Conservation (phyloP, 2,888 invertebrate species). For the Pachymerium ferrugineum region DNA sequence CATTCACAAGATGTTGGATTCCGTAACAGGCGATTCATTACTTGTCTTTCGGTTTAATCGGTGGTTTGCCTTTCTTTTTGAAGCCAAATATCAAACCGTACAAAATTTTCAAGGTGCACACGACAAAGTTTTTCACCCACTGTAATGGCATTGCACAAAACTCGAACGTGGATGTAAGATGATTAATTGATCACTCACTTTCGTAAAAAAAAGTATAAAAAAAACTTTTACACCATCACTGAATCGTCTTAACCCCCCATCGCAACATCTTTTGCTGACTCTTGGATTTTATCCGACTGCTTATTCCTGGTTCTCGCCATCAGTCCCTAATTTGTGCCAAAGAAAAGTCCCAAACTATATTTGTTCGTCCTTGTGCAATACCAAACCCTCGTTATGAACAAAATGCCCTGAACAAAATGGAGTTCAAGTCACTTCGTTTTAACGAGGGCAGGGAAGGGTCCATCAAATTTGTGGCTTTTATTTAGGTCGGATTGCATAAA, state of each 20-base stretch:
- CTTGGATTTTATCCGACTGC: neutral
- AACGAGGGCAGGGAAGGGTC: too few relatives aligned
- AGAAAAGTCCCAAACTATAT: neutral
- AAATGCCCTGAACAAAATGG: neutral
- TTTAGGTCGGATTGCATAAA: neutral
- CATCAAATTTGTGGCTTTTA: too few relatives aligned
- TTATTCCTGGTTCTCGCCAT: neutral
- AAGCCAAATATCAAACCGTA: neutral
- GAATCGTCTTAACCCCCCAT: too few relatives aligned
- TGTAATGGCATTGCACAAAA: neutral
- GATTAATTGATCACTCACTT: neutral
- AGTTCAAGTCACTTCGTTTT: too few relatives aligned
- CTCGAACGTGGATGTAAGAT: neutral
- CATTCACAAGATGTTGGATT: neutral
- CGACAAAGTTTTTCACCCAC: neutral
- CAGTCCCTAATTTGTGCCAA: neutral
- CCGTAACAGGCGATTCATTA: neutral
- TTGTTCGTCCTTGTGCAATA: constrained; percentile 8
- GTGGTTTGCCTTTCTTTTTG: neutral
- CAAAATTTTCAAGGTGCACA: neutral
- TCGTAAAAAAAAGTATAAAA: too few relatives aligned
- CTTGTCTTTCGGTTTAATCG: neutral
- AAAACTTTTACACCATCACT: too few relatives aligned
- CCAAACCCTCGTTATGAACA: too few relatives aligned
- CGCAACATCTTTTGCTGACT: neutral